Percentiles rank a stretch among this genome's conserved stretches.
Conservation (phyloP, 2,888 invertebrate genomes). For the Cephus sareptanus region DNA sequence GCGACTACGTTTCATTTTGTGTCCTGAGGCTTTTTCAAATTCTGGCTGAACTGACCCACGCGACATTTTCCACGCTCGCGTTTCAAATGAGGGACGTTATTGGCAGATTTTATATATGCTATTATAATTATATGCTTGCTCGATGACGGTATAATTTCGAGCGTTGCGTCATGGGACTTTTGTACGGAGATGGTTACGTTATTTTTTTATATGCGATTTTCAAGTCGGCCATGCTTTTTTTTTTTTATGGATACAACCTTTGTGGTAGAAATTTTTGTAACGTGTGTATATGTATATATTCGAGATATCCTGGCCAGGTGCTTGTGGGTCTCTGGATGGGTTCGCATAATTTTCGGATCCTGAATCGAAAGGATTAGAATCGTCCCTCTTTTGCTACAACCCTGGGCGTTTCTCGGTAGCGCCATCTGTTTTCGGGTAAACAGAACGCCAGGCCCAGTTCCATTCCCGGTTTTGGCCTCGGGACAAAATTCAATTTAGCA, state of each 20-base stretch:
- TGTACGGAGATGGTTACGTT: not conserved
- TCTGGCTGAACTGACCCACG: constrained; percentile 34
- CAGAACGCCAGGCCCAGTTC: constrained; percentile 50
- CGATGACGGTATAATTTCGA: not conserved
- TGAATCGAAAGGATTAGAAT: constrained; percentile 57
- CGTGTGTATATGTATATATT: not conserved
- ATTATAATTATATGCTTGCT: not conserved
- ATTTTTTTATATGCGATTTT: not conserved
- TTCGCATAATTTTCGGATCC: constrained; percentile 11
- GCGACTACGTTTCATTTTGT: constrained; percentile 57
- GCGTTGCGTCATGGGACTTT: not conserved
- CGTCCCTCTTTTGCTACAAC: constrained; percentile 43
- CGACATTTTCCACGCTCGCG: constrained; percentile 2
- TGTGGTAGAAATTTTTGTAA: not conserved
- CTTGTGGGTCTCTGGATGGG: not conserved
- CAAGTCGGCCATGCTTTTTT: too few species aligned
- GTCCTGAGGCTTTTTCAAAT: constrained; percentile 59
- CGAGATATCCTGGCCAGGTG: not conserved
- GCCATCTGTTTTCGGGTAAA: constrained; percentile 62
- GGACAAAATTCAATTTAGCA: constrained; percentile 60
- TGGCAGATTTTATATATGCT: not conserved
- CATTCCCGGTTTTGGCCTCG: constrained; percentile 52
- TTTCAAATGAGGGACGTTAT: not conserved
- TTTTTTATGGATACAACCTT: not conserved
- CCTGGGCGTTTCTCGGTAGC: constrained; percentile 52